Percentiles rank a stretch among this genome's conserved stretches.
phyloP scores from a whole-genome alignment of 2,888 invertebrate genomes.

The Rhimphoctona megacephalus region DNA sequence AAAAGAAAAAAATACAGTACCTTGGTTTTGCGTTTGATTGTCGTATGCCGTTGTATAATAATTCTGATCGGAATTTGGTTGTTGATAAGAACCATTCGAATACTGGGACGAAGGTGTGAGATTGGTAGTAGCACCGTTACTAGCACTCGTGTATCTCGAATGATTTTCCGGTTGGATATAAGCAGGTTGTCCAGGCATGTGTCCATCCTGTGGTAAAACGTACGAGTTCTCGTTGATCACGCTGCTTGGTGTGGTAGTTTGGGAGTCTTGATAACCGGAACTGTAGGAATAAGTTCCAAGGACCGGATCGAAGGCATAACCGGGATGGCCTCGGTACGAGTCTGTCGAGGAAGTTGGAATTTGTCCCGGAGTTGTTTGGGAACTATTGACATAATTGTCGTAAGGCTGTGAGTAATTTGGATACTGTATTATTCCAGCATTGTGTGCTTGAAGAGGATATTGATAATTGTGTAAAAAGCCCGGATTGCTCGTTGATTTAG shows the following conservation, averaged over 20 bases:
- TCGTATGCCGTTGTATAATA: constrained; percentile 75
- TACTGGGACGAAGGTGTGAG: constrained; percentile 78
- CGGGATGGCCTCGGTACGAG: constrained; percentile 87
- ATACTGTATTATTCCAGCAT: constrained; percentile 71
- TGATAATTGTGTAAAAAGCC: constrained; percentile 75
- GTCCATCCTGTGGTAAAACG: constrained; percentile 33
- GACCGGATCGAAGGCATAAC: constrained; percentile 87
- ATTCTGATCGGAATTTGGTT: constrained; percentile 65
- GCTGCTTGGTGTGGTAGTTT: constrained; percentile 64
- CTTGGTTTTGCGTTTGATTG: constrained; percentile 75
- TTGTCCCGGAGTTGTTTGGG: constrained; percentile 30
- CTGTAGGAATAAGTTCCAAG: constrained; percentile 88
- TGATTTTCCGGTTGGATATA: constrained; percentile 59
- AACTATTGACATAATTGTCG: constrained; percentile 71
- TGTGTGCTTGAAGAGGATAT: constrained; percentile 74
- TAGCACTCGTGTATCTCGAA: constrained; percentile 79
- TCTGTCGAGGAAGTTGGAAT: constrained; percentile 68
- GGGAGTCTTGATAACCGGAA: constrained; percentile 87
- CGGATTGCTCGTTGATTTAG: constrained; percentile 75
- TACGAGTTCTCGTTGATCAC: constrained; percentile 32
- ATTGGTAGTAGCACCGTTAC: constrained; percentile 76
- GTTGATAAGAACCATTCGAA: constrained; percentile 65
- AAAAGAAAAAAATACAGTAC: constrained; percentile 61
- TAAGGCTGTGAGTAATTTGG: constrained; percentile 73
- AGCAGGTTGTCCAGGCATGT: constrained; percentile 23